phyloP scores from a whole-genome alignment of 2,113 vertebrate genomes.

The Narcine bancroftii region DNA sequence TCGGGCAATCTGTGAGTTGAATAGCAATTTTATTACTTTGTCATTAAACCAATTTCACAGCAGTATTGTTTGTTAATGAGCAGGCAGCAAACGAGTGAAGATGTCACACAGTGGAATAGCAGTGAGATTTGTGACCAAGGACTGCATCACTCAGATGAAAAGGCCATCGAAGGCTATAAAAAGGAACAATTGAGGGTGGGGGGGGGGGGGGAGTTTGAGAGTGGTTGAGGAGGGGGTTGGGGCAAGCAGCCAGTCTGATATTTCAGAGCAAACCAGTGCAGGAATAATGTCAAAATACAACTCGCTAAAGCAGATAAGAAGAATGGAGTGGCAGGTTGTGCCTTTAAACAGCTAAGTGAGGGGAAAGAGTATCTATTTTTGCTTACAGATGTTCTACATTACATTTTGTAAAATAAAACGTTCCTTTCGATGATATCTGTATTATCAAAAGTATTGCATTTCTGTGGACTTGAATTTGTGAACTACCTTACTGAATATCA shows the following conservation, averaged over 20 bases:
- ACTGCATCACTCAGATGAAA: conserved; percentile 75
- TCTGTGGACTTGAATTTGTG: background rate
- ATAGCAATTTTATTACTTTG: conserved; percentile 99
- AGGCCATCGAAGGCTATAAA: conserved; percentile 76
- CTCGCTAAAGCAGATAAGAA: background rate
- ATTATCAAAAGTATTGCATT: conserved; percentile 1
- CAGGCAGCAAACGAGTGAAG: conserved; percentile 96
- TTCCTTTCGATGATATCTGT: background rate
- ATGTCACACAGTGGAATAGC: conserved; percentile 98
- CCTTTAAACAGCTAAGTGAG: background rate
- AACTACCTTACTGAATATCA: background rate
- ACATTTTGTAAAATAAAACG: conserved; percentile 9
- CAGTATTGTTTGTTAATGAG: conserved; percentile 99
- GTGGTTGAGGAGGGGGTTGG: no score
- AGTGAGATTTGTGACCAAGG: conserved; percentile 94
- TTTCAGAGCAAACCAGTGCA: conserved; percentile 72
- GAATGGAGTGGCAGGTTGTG: background rate
- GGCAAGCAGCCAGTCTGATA: conserved; percentile 85
- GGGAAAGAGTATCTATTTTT: conserved; percentile 6
- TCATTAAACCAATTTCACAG: conserved; percentile 99
- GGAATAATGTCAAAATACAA: conserved; percentile 38
- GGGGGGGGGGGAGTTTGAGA: conserved; percentile 84
- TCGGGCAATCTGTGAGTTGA: conserved; percentile 99
- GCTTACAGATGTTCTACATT: background rate
- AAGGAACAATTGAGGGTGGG: conserved; percentile 90